phyloP scores from a whole-genome alignment of 2,797 vertebrate genomes.

The Novumbra hubbsi region DNA sequence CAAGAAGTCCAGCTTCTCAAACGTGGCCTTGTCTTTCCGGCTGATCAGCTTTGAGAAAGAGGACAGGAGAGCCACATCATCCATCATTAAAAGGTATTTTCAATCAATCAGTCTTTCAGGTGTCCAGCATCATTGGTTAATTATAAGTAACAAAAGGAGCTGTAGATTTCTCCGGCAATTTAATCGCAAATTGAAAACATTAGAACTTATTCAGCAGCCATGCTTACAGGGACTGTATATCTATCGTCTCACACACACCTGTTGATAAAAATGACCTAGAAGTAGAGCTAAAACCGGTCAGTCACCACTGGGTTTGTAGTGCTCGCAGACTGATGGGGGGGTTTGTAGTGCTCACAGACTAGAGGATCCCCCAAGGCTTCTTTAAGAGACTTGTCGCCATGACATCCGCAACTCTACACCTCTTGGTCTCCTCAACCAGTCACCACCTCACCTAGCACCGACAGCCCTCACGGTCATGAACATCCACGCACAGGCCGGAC shows the following conservation, averaged over 20 bases:
- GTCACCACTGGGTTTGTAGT: too few relatives aligned
- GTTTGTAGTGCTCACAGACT: background rate
- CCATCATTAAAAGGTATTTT: background rate
- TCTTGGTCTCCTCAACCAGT: too few relatives aligned
- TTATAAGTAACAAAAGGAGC: background rate
- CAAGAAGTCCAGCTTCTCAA: conserved; percentile 92
- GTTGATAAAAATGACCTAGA: too few relatives aligned
- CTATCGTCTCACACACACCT: too few relatives aligned
- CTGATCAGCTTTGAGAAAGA: conserved; percentile 80
- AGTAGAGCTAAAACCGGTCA: too few relatives aligned
- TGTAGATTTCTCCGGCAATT: too few relatives aligned
- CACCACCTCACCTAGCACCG: background rate
- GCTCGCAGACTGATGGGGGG: background rate
- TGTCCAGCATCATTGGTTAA: background rate
- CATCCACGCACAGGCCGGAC: background rate
- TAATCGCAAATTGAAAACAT: background rate
- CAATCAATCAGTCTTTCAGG: background rate
- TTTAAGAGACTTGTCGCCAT: background rate
- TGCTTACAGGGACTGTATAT: too few relatives aligned
- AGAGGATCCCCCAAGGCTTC: background rate
- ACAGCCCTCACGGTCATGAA: background rate
- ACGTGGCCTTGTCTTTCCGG: conserved; percentile 91
- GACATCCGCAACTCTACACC: background rate
- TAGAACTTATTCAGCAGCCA: background rate
- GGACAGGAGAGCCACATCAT: conserved; percentile 5